Evolutionary conservation across 2,888 invertebrate species (phyloP).

Genomic region (Galeopsomyia nigrocyanea): DNA sequence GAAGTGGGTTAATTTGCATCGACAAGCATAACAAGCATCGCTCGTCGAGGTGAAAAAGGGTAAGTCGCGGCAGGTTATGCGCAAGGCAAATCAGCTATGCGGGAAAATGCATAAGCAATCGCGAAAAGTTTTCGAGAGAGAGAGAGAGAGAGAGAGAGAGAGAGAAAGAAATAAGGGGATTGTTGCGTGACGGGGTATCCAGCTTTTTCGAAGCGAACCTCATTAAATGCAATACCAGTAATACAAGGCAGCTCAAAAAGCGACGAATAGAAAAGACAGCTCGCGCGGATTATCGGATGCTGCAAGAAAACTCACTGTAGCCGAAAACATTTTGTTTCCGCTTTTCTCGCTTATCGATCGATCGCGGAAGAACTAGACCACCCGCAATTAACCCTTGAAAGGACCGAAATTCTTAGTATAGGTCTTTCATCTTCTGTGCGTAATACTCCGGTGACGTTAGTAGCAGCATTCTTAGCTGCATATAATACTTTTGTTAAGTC

Average conservation of each 20-base stretch:
- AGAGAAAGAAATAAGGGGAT: constrained; percentile 12
- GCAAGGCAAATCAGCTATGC: constrained; percentile 4
- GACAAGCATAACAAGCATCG: constrained; percentile 4
- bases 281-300: constrained; percentile 22
- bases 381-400: not conserved
- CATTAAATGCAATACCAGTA: constrained; percentile 65
- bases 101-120: not conserved
- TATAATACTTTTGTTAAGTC: no score
- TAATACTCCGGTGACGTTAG: no score
- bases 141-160: not conserved
- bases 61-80: not conserved
- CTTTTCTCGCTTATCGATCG: no score
- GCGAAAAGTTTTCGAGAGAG: not conserved
- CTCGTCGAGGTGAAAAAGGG: no score
- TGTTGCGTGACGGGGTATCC: constrained; percentile 17
- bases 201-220: constrained; percentile 53
- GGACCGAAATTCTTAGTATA: no score
- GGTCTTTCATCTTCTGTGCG: no score
- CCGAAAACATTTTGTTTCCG: no score
- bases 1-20: constrained; percentile 11
- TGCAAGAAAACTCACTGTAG: no score
- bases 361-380: no score
- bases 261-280: constrained; percentile 57
- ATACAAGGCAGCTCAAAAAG: constrained; percentile 57
- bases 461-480: no score